phyloP scores from a whole-genome alignment of 2,888 invertebrate species.

The Gortyna flavago region DNA sequence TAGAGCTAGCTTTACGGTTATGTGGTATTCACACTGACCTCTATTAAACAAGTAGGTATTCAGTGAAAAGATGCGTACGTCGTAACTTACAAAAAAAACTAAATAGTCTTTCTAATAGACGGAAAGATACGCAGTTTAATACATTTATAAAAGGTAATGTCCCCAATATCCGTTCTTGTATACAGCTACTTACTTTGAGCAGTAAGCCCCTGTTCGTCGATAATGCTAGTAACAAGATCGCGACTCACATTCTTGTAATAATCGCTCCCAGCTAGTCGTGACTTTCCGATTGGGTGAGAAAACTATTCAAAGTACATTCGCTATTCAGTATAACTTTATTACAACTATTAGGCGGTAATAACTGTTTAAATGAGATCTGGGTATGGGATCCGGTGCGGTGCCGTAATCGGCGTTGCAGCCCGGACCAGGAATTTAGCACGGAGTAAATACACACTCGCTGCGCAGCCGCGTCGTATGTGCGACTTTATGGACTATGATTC shows the following conservation, averaged over 20 bases:
- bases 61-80: background rate
- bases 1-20: background rate
- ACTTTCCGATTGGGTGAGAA: conserved; percentile 32
- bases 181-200: conserved; percentile 8
- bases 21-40: too few species aligned
- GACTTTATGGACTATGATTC: conserved; percentile 37
- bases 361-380: conserved; percentile 50
- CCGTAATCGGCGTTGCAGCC: background rate
- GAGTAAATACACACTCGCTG: conserved; percentile 23
- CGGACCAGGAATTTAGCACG: conserved; percentile 14
- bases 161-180: background rate
- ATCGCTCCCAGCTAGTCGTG: conserved; percentile 30
- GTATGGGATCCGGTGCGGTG: conserved; percentile 8
- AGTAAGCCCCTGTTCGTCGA: background rate
- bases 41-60: too few species aligned
- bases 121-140: background rate
- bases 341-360: conserved; percentile 51
- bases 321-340: conserved; percentile 55
- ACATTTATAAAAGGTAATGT: background rate
- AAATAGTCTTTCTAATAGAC: background rate
- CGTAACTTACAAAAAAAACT: background rate
- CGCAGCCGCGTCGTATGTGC: background rate
- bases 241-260: conserved; percentile 43
- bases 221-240: conserved; percentile 19
- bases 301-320: conserved; percentile 53